These are phyloP conservation scores for Meta bourneti DNA, from an alignment of 2,888 invertebrate species.

Conservation along the genomic window DNA sequence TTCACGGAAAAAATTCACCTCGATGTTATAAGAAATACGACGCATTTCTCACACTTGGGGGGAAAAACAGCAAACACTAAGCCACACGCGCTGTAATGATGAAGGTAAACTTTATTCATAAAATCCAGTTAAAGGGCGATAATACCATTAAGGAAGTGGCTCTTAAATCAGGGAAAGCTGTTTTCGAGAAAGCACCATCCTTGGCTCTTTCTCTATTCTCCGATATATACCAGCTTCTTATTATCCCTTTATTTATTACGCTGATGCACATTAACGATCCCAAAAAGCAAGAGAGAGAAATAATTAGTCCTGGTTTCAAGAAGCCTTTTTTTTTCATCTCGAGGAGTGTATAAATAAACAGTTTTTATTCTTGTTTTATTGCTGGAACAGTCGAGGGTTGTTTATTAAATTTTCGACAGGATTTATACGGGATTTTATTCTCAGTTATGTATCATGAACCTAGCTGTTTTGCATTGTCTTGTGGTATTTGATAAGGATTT, in stretches of 20 bases:
- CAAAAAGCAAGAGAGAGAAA: slow-evolving; percentile 7
- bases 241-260: slow-evolving; percentile 54
- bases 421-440: background rate
- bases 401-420: background rate
- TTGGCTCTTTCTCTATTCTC: background rate
- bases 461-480: no score
- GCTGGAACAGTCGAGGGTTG: background rate
- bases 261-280: slow-evolving; percentile 27
- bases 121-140: slow-evolving; percentile 56
- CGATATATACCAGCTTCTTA: slow-evolving; percentile 8
- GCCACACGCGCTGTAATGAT: slow-evolving; percentile 6
- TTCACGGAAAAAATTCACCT: background rate
- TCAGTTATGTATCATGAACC: background rate
- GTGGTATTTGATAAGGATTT: no score
- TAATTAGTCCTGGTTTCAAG: slow-evolving; percentile 33
- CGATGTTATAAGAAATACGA: background rate
- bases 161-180: slow-evolving; percentile 29
- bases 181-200: slow-evolving; percentile 1
- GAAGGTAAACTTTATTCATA: slow-evolving; percentile 51
- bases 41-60: background rate
- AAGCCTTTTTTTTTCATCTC: background rate
- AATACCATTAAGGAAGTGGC: slow-evolving; percentile 48
- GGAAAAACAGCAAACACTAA: background rate
- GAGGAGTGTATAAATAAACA: background rate
- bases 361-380: background rate